Base-by-base conservation (phyloP, 2,113 vertebrate genomes). In the Ifrita kowaldi region DNA sequence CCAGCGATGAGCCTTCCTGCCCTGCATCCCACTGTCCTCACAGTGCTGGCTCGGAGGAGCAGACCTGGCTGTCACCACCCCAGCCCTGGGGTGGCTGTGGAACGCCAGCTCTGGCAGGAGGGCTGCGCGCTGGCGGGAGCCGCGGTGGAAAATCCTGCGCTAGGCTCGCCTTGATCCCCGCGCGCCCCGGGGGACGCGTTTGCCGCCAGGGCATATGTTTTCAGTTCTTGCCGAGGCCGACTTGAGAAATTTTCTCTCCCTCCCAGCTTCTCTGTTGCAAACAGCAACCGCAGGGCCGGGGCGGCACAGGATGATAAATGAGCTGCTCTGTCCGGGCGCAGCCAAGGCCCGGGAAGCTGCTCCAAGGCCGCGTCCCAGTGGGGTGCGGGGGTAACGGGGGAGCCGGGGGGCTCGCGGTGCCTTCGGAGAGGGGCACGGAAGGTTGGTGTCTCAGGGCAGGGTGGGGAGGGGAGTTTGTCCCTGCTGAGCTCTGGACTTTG, bases 161-260 rank as follows among this genome's bases (percentile, higher is more conserved):
- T 57, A 41, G 78, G 88, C 93, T 93, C 20, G 86, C 80, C 93
- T 89, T 32, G 90, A 93, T 95, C 89, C 83, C 80, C 3, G 17
- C 46, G 5, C 35, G 69, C 93, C 96, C 95, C 90, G 1, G 87
- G 95, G 95, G 92, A 94, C 28, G 42, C 8, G 33, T 73, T 82
- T 79, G 96, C 84, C 71, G 95, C 95, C 89, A 95, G 94, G 89
- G 92, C 95, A 96, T 95, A 19, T 93, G 95, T 95, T 97, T 95
- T 84, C 94, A 91, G 96, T 94, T 94, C 92, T 93, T 90, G 84
- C 90, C 68, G 84, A 84, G 95, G 94, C 95, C 13, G 59, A 94
- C 95, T 95, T 96, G 96, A 94, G 91, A 95, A 97, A 96, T 93
- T 89, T 79, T 94, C 93, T 96, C 79, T 94, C 87, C 95, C 85